Evolutionary conservation across 2,888 invertebrate species (phyloP).

Genomic region (Leuctra nigra): DNA sequence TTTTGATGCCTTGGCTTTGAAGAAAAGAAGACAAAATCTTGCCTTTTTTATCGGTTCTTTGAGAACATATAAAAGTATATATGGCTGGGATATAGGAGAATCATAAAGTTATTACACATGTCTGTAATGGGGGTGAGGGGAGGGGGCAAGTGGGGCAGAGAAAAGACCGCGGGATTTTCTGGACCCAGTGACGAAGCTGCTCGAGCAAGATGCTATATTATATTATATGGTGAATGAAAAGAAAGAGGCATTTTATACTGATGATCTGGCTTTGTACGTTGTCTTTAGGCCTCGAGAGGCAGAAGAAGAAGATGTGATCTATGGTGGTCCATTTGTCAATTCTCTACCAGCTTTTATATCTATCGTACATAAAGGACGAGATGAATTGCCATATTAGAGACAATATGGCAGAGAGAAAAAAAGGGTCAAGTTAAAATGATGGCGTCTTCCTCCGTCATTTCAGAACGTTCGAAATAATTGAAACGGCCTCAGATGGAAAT

Average conservation of each 20-base stretch:
- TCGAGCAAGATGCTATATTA: constrained; percentile 16
- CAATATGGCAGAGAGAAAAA: no score
- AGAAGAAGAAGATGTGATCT: constrained; percentile 23
- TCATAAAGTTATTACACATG: constrained; percentile 29
- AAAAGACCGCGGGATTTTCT: not conserved
- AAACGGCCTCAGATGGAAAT: no score
- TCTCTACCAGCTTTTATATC: no score
- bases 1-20: constrained; percentile 24
- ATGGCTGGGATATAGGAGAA: constrained; percentile 27
- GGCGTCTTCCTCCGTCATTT: no score
- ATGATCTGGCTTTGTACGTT: constrained; percentile 25
- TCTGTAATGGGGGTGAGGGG: constrained; percentile 10
- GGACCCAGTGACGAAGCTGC: not conserved
- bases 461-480: no score
- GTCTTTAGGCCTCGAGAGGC: not conserved
- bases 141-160: not conserved
- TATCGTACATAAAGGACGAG: no score
- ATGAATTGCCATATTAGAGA: no score
- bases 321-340: constrained; percentile 21
- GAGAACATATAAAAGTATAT: constrained; percentile 20
- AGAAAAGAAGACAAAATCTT: constrained; percentile 8
- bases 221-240: constrained; percentile 18
- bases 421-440: no score
- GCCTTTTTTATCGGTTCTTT: constrained; percentile 24
- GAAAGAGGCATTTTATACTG: constrained; percentile 24